phyloP scores from a whole-genome alignment of 2,797 vertebrate species.

The Netta rufina region DNA sequence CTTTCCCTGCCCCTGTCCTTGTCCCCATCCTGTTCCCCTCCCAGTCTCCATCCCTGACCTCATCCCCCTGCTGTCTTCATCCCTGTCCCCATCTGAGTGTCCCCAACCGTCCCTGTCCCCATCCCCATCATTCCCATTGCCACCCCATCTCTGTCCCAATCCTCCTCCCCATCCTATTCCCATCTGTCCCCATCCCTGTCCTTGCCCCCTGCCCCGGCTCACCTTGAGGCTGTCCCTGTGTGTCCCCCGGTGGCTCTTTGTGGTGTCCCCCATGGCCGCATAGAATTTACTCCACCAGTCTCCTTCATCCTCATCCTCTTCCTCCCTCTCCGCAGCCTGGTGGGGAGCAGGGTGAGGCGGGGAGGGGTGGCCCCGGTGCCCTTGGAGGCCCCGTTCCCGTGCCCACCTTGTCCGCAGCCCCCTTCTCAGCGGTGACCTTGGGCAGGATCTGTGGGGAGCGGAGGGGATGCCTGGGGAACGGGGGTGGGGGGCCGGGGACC shows the following conservation, averaged over 20 bases:
- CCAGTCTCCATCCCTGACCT: no score
- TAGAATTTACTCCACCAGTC: conserved; percentile 82
- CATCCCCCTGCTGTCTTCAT: no score
- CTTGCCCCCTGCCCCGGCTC: not conserved
- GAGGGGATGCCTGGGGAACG: not conserved
- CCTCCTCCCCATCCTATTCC: no score
- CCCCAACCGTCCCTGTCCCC: no score
- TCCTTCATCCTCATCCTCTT: conserved; percentile 16
- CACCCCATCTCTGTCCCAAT: not conserved
- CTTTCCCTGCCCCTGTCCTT: no score
- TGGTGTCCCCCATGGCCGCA: conserved; percentile 14
- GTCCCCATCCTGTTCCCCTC: no score
- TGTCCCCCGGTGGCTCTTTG: not conserved
- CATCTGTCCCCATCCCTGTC: not conserved
- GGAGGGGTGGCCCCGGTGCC: accelerated
- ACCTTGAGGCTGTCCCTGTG: conserved; percentile 69
- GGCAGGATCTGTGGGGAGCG: not conserved
- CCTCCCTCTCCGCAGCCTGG: not conserved
- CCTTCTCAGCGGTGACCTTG: accelerated
- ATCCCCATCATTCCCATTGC: not conserved
- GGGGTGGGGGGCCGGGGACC: accelerated
- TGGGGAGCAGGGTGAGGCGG: not conserved
- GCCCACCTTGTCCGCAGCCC: not conserved
- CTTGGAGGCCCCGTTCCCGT: accelerated
- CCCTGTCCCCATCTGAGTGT: no score